phyloP scores from a whole-genome alignment of 2,797 vertebrate species.

The Sitta carolinensis region DNA sequence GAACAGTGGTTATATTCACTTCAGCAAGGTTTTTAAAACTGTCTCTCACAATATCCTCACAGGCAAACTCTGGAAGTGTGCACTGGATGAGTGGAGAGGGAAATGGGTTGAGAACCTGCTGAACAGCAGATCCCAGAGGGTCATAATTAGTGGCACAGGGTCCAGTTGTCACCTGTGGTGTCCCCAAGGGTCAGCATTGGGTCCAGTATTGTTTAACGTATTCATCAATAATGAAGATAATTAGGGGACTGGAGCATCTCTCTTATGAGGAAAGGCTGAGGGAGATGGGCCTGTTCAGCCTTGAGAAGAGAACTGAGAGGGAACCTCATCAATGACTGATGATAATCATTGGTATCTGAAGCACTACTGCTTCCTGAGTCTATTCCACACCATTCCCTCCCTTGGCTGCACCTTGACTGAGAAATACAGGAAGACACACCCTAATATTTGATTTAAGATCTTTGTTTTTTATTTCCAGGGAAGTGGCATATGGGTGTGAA shows the following conservation, averaged over 20 bases:
- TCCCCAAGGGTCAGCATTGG: neutral
- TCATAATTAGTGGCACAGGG: accelerated
- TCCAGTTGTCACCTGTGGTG: neutral
- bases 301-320: neutral
- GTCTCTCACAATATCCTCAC: neutral
- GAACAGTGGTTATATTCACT: neutral
- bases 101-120: neutral
- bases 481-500: constrained; percentile 91
- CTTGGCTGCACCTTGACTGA: neutral
- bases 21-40: neutral
- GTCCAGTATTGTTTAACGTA: neutral
- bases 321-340: neutral
- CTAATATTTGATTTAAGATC: neutral
- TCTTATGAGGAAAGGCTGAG: neutral
- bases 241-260: neutral
- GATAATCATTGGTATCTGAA: neutral
- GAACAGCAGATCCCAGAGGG: neutral
- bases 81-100: neutral
- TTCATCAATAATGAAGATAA: neutral
- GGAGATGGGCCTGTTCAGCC: neutral
- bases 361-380: neutral
- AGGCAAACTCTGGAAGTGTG: neutral
- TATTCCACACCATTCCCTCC: neutral
- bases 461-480: constrained; percentile 57
- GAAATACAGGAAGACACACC: neutral